These are phyloP conservation scores for Spondyliosoma cantharus DNA, from an alignment of 2,797 vertebrate genomes.

Conservation along the genomic window DNA sequence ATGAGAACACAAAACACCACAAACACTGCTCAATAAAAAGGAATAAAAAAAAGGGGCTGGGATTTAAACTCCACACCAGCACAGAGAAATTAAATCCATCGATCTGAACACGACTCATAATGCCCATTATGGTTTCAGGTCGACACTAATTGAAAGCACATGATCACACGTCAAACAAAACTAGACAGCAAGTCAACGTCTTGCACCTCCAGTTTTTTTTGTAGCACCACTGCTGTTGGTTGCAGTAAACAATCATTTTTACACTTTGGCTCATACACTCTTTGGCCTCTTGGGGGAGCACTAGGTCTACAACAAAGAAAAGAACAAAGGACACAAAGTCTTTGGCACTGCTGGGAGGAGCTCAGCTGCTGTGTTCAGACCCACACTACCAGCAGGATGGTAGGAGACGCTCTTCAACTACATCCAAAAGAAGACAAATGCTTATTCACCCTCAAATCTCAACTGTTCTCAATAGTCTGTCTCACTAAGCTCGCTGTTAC, in stretches of 20 bases:
- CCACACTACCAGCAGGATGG: not conserved
- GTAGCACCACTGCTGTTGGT: not conserved
- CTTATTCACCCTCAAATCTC: not conserved
- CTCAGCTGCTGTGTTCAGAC: not conserved
- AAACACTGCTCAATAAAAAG: not conserved
- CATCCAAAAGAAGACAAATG: not conserved
- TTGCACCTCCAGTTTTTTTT: too few relatives aligned
- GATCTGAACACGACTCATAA: not conserved
- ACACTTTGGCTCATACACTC: conserved; percentile 6
- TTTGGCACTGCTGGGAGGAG: not conserved
- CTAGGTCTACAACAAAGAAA: not conserved
- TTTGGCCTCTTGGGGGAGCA: conserved; percentile 40
- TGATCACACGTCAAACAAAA: too few relatives aligned
- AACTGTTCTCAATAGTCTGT: not conserved
- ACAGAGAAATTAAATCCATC: not conserved
- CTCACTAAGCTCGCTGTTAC: not conserved
- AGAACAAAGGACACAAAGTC: conserved; percentile 30
- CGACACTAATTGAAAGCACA: not conserved
- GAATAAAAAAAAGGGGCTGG: not conserved
- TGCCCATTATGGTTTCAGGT: not conserved
- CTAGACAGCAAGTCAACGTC: not conserved
- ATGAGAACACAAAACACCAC: not conserved
- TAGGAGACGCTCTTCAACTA: not conserved
- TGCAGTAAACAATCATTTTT: not conserved
- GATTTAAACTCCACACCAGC: not conserved